Evolutionary conservation across 2,797 vertebrate species (phyloP).

Genomic region (Florisuga fusca): DNA sequence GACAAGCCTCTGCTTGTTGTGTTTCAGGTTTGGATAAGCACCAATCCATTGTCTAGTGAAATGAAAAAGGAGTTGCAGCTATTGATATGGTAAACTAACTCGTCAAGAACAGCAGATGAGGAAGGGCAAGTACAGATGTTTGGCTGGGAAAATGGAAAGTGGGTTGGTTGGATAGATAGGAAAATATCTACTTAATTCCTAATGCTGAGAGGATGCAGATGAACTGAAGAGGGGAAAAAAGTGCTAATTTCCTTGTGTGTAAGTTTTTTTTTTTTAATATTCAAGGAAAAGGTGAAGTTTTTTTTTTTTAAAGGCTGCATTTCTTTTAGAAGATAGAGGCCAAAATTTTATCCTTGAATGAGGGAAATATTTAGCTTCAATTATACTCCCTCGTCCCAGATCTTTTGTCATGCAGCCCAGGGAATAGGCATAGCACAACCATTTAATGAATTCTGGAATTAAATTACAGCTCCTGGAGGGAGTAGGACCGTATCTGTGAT

Average conservation of each 20-base stretch:
- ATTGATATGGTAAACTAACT: conserved; percentile 1
- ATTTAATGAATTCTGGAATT: conserved; percentile 22
- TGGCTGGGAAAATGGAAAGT: conserved; percentile 9
- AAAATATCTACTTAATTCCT: neutral
- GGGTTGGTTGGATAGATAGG: neutral
- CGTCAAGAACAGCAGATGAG: neutral
- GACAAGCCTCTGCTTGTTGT: neutral
- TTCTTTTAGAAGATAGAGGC: neutral
- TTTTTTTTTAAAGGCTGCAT: rapidly evolving
- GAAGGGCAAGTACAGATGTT: conserved; percentile 23
- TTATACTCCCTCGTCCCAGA: neutral
- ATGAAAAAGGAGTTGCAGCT: neutral
- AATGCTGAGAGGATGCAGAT: neutral
- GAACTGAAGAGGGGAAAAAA: neutral
- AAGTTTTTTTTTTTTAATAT: neutral
- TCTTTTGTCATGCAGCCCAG: neutral
- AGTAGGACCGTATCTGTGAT: neutral
- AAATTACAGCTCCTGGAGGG: neutral
- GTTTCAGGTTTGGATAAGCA: neutral
- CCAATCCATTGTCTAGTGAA: neutral
- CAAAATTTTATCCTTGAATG: neutral
- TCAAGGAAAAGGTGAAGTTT: neutral
- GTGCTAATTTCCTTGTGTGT: neutral
- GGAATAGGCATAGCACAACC: conserved; percentile 5
- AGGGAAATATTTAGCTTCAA: neutral